A percentile compares a stretch with the other conserved stretches of the same genome.
These are phyloP conservation scores for Andrena bicolor DNA, from an alignment of 2,888 invertebrate genomes.

Conservation along the genomic window DNA sequence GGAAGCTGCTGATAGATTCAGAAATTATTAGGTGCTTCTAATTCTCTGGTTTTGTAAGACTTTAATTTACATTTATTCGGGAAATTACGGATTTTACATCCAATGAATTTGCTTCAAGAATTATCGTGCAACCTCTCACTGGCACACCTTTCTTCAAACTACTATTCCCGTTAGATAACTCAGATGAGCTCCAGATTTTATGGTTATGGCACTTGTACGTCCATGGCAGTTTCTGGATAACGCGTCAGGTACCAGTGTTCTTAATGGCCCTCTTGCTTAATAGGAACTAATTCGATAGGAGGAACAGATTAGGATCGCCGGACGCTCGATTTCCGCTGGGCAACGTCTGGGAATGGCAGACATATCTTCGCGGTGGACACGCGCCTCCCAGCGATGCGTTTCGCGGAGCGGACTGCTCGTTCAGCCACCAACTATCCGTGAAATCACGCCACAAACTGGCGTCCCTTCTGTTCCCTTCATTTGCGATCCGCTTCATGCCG, in stretches of 20 bases:
- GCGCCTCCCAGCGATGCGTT: conserved; percentile 40
- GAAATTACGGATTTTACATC: too few relatives aligned
- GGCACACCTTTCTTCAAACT: too few relatives aligned
- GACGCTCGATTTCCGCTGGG: conserved; percentile 12
- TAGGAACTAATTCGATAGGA: conserved; percentile 17
- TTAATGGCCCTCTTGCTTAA: conserved; percentile 25
- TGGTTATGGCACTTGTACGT: background rate
- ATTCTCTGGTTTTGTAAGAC: too few relatives aligned
- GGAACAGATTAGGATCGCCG: background rate
- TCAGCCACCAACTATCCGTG: conserved; percentile 27
- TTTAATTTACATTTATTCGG: too few relatives aligned
- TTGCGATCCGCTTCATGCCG: background rate
- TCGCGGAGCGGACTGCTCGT: background rate
- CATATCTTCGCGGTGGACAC: conserved; percentile 49
- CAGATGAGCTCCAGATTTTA: too few relatives aligned
- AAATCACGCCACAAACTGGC: conserved; percentile 13
- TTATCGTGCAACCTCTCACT: too few relatives aligned
- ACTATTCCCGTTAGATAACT: too few relatives aligned
- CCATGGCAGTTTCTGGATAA: conserved; percentile 3
- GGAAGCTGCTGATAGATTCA: background rate
- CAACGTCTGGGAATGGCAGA: conserved; percentile 34
- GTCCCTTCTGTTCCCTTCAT: conserved; percentile 6
- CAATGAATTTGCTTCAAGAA: background rate
- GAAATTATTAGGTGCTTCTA: background rate
- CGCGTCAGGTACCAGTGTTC: conserved; percentile 13